Evolutionary conservation across 2,113 vertebrate genomes (phyloP).

Genomic region (Alligator sinensis): DNA sequence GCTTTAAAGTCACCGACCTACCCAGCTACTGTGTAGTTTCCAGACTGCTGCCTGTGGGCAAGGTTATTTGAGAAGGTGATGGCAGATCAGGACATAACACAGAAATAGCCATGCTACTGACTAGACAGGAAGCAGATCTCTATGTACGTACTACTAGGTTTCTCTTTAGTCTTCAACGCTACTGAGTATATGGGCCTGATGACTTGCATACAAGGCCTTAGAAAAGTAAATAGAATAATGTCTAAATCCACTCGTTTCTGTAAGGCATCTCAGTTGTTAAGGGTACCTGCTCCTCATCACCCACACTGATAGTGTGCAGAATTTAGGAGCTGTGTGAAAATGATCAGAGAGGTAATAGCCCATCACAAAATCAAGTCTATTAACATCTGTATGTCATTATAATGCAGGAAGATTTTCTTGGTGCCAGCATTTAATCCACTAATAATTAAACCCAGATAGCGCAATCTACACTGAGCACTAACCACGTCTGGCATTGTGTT

Average conservation of each 20-base stretch:
- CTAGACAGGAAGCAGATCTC: background rate
- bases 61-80: background rate
- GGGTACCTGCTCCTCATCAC: slow-evolving; percentile 16
- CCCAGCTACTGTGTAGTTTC: background rate
- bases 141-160: background rate
- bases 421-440: slow-evolving; percentile 53
- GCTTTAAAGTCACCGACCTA: background rate
- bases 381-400: slow-evolving; percentile 30
- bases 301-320: background rate
- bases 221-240: slow-evolving; percentile 28
- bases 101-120: background rate
- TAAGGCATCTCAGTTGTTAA: background rate
- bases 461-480: slow-evolving; percentile 23
- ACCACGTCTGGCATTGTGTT: background rate
- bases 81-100: background rate
- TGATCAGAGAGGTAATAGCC: slow-evolving; percentile 54
- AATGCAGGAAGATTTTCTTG: slow-evolving; percentile 38
- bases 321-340: slow-evolving; percentile 15
- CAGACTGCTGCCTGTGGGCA: background rate
- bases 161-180: background rate
- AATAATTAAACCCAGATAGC: slow-evolving; percentile 61
- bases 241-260: slow-evolving; percentile 12
- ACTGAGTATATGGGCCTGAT: background rate
- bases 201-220: background rate
- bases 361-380: slow-evolving; percentile 38